These are phyloP conservation scores for Euclidia mi DNA, from an alignment of 2,888 invertebrate species.

Conservation along the genomic window DNA sequence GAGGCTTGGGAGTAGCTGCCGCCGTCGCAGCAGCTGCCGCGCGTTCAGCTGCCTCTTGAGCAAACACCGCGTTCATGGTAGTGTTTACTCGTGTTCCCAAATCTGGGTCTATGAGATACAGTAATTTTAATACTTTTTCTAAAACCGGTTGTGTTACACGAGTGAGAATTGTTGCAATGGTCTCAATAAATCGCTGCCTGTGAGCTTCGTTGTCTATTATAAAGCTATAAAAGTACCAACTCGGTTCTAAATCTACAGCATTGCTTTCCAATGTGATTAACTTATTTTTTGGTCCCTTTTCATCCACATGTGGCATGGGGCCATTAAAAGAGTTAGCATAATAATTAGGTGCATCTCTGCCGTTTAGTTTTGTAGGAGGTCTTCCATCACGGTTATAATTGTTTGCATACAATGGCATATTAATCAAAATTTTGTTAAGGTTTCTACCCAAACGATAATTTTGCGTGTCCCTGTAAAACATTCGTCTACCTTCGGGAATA, in stretches of 20 bases:
- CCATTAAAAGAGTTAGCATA: constrained; percentile 36
- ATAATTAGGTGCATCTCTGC: constrained; percentile 58
- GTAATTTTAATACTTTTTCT: constrained; percentile 93
- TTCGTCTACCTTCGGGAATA: constrained; percentile 85
- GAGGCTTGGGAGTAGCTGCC: not conserved
- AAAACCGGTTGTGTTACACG: constrained; percentile 62
- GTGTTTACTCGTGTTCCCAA: constrained; percentile 91
- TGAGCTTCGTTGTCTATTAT: constrained; percentile 86
- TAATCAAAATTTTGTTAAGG: constrained; percentile 53
- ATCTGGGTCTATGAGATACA: constrained; percentile 93
- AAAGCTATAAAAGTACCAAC: constrained; percentile 92
- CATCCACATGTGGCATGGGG: constrained; percentile 57
- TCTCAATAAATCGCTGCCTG: constrained; percentile 6
- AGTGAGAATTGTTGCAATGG: constrained; percentile 10
- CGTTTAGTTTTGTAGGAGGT: constrained; percentile 51
- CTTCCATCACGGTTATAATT: constrained; percentile 58
- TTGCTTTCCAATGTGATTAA: constrained; percentile 37
- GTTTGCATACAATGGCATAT: constrained; percentile 49
- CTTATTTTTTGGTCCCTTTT: constrained; percentile 32
- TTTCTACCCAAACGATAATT: constrained; percentile 60
- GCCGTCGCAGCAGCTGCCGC: not conserved
- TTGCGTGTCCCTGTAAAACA: constrained; percentile 90
- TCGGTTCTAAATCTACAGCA: constrained; percentile 85
- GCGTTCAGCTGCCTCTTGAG: constrained; percentile 1
- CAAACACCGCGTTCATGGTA: constrained; percentile 25